phyloP scores from a whole-genome alignment of 2,888 invertebrate genomes.

The Cyaniris semiargus region DNA sequence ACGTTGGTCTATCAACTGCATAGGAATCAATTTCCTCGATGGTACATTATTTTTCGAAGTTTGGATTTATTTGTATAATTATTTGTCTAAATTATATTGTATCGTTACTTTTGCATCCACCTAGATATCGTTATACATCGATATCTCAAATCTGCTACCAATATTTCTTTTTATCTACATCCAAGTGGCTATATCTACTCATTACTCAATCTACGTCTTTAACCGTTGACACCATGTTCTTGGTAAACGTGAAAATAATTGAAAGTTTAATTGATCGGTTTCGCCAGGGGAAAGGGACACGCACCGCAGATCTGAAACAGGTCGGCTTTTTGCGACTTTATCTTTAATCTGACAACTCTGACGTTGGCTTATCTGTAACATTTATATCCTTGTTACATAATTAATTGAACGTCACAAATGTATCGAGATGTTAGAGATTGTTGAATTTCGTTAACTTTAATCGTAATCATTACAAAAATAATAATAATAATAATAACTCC shows the following conservation, averaged over 20 bases:
- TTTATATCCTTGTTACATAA: constrained; percentile 13
- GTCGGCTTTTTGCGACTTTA: constrained; percentile 33
- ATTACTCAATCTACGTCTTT: background rate
- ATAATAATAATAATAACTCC: too few species aligned
- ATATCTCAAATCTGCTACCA: too few species aligned
- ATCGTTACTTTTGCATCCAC: too few species aligned
- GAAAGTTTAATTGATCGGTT: constrained; percentile 28
- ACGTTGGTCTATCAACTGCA: too few species aligned
- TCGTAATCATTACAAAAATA: background rate
- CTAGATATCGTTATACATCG: too few species aligned
- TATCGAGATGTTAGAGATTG: background rate
- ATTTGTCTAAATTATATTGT: too few species aligned
- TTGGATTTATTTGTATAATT: too few species aligned
- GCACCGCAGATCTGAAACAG: constrained; percentile 36
- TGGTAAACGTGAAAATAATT: constrained; percentile 34
- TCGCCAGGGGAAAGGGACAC: constrained; percentile 2
- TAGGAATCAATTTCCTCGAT: too few species aligned
- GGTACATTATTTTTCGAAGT: too few species aligned
- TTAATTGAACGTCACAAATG: constrained; percentile 19
- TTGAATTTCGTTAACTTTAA: background rate
- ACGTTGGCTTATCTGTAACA: constrained; percentile 22
- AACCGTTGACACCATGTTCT: constrained; percentile 14
- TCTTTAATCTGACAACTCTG: constrained; percentile 9
- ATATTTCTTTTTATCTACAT: background rate
- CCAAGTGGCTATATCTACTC: background rate